Evolutionary conservation across 2,113 vertebrate genomes (phyloP), one percentile per base, ranked within the genome.

Genomic region (Equus przewalskii): DNA sequence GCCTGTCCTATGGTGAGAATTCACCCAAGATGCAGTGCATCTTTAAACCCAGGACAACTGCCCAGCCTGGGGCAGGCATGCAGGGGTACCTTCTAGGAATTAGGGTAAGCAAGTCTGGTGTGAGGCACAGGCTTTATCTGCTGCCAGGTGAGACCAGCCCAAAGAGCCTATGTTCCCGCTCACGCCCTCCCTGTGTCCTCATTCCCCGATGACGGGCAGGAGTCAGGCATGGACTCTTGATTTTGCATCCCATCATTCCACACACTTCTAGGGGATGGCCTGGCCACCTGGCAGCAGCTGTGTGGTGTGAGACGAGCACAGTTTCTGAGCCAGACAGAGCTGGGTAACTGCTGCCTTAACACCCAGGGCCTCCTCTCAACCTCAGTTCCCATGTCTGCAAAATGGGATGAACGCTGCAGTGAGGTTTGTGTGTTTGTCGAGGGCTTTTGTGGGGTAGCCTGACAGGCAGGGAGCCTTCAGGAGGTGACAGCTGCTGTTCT

Each of bases 51-150:
- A 6, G 60, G 58, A 28, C 0, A 7, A 3, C 15, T 14, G 73
- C 49, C 67, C 67, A 58, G 86, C 62, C 33, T 0, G 1, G 24
- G 1, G 7, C 0, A 0, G 6, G 21, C 5, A 0, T 58, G 24
- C 21, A 5, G 51, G 28, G 6, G 5, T 36, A n/a, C n/a, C 30
- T 69, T 75, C 64, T 64, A 79, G 85, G 65, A 67, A 12, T 24
- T 4, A 2, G 41, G 36, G 22, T 18, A 12, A 28, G n/a, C 16
- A 11, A 22, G 28, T 22, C 69, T 91, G 64, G 36, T 67, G 16
- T 65, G 5, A 36, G 67, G 36, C 44, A 22, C 30, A 58, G 67
- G 62, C 51, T 78, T 88, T 44, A 49, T 12, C 36, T 4, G 2
- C 56, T 73, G 84, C 67, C 49, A 41, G 19, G 56, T n/a, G 30